Base-by-base conservation (phyloP, 2,797 vertebrate genomes). In the Delichon dasypus region DNA sequence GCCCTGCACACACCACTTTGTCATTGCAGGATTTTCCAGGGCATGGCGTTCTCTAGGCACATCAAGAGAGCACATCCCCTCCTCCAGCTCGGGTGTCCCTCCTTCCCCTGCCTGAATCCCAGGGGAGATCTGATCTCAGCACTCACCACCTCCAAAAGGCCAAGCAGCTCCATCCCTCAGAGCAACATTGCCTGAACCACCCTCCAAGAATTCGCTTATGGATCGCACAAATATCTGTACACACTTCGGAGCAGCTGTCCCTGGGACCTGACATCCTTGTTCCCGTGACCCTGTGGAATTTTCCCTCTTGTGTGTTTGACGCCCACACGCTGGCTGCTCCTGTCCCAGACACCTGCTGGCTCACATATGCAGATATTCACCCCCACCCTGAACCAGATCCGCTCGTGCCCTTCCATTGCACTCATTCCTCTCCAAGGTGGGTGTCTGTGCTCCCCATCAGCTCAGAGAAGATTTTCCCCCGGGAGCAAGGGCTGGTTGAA, bases 81-180 rank as follows among this genome's bases (percentile, higher is more conserved):
- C 36, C 20, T 50, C 64, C 65, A 17, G 40, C 60, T 44, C 64
- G 38, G 44, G 45, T 1, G 7, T 38, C 60, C 25, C 32, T n/a
- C 58, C 44, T 45, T 30, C 58, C 42, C 34, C 47, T 66, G 15
- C 38, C 57, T n/a, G 11, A n/a, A 45, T 47, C n/a, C 45, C 21
- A 4, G 12, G 16, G 29, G 11, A 47, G 40, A 44, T 26, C 22
- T 45, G 42, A n/a, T n/a, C 40, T 60, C 75, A 78, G 67, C 14
- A 6, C 45, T 67, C 32, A 15, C 13, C 73, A 27, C 34, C 27
- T 23, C 64, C 45, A 26, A 55, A 65, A 76, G 50, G 25, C 62
- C 62, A 10, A 6, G 3, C 47, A 81, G 34, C 21, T n/a, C 58
- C 16, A 2, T 8, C 2, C 0, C 13, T 55, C 0, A 0, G 12